These are phyloP conservation scores for Paguma larvata DNA, from an alignment of 2,797 vertebrate genomes.

Conservation along the genomic window DNA sequence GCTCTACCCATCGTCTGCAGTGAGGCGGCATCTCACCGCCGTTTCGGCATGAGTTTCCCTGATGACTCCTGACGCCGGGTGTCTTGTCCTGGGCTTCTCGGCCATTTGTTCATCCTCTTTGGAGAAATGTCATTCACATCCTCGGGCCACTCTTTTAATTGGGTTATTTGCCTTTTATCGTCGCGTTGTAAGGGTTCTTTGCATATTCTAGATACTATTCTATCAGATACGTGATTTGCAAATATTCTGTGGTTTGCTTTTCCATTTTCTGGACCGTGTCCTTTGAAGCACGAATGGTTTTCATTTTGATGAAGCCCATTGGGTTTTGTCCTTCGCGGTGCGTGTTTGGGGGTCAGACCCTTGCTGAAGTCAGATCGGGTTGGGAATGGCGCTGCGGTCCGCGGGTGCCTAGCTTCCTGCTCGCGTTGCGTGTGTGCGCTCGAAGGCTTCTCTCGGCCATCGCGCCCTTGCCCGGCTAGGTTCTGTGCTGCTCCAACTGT, in stretches of 20 bases:
- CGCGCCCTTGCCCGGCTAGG: background rate
- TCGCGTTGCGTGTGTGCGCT: background rate
- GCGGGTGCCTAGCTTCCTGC: background rate
- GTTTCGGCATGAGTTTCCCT: background rate
- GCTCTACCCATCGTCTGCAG: background rate
- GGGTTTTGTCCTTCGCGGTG: background rate
- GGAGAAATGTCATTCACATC: background rate
- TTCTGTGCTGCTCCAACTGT: background rate
- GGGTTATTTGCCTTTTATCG: background rate
- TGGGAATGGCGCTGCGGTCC: background rate
- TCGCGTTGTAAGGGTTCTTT: background rate
- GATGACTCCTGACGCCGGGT: accelerated
- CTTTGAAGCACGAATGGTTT: background rate
- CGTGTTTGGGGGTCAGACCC: background rate
- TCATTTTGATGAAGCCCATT: background rate
- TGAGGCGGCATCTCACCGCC: background rate
- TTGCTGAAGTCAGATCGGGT: background rate
- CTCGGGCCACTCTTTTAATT: background rate
- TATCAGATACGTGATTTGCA: background rate
- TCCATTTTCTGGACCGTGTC: background rate
- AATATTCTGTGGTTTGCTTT: background rate
- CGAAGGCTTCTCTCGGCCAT: background rate
- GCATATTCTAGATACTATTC: background rate
- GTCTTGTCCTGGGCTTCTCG: background rate
- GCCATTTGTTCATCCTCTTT: background rate